Conservation (phyloP, 37 sponge, comb jelly and placozoan species). For the Lycopodina hypogea region DNA sequence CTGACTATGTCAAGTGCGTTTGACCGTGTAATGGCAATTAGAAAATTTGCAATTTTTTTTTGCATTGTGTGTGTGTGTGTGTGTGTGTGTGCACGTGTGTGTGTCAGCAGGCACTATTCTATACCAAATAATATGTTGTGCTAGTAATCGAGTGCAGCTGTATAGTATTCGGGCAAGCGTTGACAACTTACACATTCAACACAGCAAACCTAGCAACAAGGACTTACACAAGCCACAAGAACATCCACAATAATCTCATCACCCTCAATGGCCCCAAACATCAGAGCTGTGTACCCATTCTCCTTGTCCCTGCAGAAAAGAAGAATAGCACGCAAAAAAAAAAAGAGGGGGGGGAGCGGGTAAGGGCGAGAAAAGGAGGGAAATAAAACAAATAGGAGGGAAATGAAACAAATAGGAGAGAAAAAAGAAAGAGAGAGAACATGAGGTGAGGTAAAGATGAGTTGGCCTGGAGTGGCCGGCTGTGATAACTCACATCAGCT, state of each 20-base stretch:
- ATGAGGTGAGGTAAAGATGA: not conserved
- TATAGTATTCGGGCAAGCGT: no score
- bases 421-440: no score
- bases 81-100: no score
- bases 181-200: no score
- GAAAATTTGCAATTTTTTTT: no score
- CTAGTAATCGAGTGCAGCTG: no score
- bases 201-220: no score
- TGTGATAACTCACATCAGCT: conserved; percentile 41
- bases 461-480: not conserved
- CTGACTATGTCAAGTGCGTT: no score
- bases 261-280: conserved; percentile 75
- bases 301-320: conserved; percentile 49
- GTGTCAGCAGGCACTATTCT: no score
- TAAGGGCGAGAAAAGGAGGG: not conserved
- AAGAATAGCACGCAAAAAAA: not conserved
- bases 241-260: conserved; percentile 77
- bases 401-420: not conserved
- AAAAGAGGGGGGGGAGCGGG: not conserved
- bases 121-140: no score
- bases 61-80: no score
- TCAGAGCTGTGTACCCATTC: conserved; percentile 57
- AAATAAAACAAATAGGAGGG: not conserved
- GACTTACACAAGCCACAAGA: conserved; percentile 76
- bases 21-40: no score